Evolutionary conservation across 2,888 invertebrate species (phyloP).

Genomic region (Atrina japonica): DNA sequence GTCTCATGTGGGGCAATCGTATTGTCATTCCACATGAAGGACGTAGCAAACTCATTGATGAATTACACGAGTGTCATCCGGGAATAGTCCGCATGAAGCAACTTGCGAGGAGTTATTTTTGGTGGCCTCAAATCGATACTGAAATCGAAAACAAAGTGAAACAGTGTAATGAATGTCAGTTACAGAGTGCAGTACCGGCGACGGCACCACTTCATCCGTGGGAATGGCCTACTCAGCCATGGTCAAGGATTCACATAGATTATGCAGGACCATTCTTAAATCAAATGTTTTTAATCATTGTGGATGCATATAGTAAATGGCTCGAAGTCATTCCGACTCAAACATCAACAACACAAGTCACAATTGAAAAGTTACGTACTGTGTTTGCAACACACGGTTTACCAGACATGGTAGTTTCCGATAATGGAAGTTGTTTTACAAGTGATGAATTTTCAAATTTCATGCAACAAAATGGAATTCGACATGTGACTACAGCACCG

Average conservation of each 20-base stretch:
- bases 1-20: constrained; percentile 30
- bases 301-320: constrained; percentile 60
- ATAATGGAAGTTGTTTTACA: constrained; percentile 58
- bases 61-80: constrained; percentile 43
- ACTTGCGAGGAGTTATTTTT: constrained; percentile 50
- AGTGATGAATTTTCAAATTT: constrained; percentile 52
- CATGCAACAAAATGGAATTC: constrained; percentile 44
- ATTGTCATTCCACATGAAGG: constrained; percentile 23
- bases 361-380: constrained; percentile 41
- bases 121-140: constrained; percentile 56
- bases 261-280: constrained; percentile 58
- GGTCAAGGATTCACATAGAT: constrained; percentile 64
- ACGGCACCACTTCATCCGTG: constrained; percentile 62
- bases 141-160: constrained; percentile 40
- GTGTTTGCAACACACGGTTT: constrained; percentile 47
- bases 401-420: constrained; percentile 51
- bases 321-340: constrained; percentile 39
- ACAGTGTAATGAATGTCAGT: constrained; percentile 48
- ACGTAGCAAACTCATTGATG: constrained; percentile 6
- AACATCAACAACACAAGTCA: constrained; percentile 40
- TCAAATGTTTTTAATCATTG: constrained; percentile 48
- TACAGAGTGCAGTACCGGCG: constrained; percentile 43
- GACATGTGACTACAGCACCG: constrained; percentile 46
- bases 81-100: constrained; percentile 55
- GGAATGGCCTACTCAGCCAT: constrained; percentile 60